Conservation (phyloP, 2,888 invertebrate genomes). For the Liodrosophila aerea region DNA sequence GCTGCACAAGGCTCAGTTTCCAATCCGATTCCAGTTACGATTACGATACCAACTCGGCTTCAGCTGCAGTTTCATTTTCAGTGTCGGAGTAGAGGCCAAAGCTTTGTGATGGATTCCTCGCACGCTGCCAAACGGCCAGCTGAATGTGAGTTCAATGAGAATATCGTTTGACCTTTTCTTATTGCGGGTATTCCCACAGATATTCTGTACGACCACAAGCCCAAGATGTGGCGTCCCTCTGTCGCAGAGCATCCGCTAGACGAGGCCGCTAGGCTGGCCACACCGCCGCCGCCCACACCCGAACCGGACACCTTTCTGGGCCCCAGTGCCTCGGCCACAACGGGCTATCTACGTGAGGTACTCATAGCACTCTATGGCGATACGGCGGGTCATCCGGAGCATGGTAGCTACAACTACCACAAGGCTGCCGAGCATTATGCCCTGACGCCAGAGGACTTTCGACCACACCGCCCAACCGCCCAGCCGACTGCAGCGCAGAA, state of each 20-base stretch:
- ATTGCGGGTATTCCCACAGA: constrained; percentile 23
- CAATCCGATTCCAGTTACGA: neutral
- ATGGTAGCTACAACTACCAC: constrained; percentile 65
- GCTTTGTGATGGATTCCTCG: constrained; percentile 22
- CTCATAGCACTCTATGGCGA: constrained; percentile 70
- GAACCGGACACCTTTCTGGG: neutral
- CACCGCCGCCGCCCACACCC: neutral
- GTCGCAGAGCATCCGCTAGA: neutral
- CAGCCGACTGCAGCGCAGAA: neutral
- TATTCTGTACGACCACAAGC: constrained; percentile 33
- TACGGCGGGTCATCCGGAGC: constrained; percentile 63
- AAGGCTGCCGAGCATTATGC: constrained; percentile 80
- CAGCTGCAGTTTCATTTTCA: no score
- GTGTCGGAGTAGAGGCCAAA: neutral
- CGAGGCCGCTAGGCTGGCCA: no score
- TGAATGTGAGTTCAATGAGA: constrained; percentile 12
- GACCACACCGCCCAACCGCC: neutral
- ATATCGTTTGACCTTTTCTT: neutral
- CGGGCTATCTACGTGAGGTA: constrained; percentile 60
- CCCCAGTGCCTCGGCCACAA: neutral
- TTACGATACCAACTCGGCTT: no score
- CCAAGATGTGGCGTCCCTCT: constrained; percentile 53
- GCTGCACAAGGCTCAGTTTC: neutral
- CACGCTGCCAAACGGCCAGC: constrained; percentile 29
- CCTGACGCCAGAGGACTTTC: constrained; percentile 62